phyloP scores from a whole-genome alignment of 1,140 invertebrate genomes.

The Archivesica marissinica region DNA sequence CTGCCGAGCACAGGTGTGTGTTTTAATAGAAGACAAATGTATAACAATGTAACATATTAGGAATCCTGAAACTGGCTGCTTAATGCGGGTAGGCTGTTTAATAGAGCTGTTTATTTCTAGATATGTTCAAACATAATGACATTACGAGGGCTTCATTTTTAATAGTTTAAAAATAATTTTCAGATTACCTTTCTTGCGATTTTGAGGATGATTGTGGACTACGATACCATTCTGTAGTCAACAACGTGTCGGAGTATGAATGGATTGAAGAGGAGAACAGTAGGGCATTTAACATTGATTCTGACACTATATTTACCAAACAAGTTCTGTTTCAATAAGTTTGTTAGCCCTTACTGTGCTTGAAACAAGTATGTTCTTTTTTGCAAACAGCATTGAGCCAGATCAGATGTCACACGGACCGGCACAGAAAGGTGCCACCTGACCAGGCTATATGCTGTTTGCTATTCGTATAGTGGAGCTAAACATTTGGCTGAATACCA shows the following conservation, averaged over 20 bases:
- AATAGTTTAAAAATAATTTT: background rate
- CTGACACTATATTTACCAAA: background rate
- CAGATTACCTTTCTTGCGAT: constrained; percentile 4
- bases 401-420: no score
- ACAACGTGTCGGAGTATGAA: background rate
- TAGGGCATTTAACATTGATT: no score
- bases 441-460: no score
- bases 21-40: no score
- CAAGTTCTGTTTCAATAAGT: background rate
- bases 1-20: no score
- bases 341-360: background rate
- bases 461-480: no score
- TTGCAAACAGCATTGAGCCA: background rate
- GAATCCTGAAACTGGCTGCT: no score
- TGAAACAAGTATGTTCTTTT: background rate
- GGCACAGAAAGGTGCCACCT: no score
- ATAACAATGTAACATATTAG: no score
- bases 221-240: background rate
- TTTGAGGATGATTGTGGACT: background rate
- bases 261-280: background rate
- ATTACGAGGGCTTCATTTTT: background rate
- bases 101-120: background rate
- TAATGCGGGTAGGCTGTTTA: no score
- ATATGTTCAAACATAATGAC: background rate
- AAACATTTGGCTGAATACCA: no score